These are phyloP conservation scores for Capricornis sumatraensis DNA, from an alignment of 2,113 vertebrate species.

Conservation along the genomic window DNA sequence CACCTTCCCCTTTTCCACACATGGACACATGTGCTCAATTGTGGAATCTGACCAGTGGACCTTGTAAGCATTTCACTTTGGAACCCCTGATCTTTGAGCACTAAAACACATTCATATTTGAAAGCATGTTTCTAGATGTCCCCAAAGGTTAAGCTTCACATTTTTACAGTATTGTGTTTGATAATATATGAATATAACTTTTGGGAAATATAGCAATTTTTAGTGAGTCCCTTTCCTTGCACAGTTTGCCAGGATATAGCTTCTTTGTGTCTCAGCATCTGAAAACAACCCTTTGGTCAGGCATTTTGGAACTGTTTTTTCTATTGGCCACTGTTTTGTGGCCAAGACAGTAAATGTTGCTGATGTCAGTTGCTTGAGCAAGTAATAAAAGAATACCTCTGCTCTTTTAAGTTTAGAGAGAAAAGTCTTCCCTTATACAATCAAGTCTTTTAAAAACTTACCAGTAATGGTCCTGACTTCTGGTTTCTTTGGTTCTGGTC, in stretches of 20 bases:
- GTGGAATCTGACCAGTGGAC: background rate
- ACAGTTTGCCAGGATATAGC: background rate
- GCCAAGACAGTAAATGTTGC: background rate
- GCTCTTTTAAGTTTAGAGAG: background rate
- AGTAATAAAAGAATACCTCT: background rate
- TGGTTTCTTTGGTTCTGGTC: constrained; percentile 79
- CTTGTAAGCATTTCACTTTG: background rate
- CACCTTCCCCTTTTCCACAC: background rate
- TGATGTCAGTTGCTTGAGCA: background rate
- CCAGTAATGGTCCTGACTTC: constrained; percentile 73
- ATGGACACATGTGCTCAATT: background rate
- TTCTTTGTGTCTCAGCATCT: background rate
- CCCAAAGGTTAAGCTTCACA: background rate
- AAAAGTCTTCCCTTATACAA: background rate
- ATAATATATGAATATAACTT: background rate
- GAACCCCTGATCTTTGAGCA: background rate
- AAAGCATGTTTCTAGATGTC: background rate
- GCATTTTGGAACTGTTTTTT: background rate
- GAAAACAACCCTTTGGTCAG: background rate
- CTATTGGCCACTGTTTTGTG: background rate
- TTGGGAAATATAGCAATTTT: background rate
- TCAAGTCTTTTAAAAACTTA: constrained; percentile 67
- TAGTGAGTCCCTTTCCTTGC: background rate
- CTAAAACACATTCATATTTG: background rate
- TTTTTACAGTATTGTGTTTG: background rate